These are phyloP conservation scores for Erithacus rubecula DNA, from an alignment of 2,797 vertebrate species.

Conservation along the genomic window DNA sequence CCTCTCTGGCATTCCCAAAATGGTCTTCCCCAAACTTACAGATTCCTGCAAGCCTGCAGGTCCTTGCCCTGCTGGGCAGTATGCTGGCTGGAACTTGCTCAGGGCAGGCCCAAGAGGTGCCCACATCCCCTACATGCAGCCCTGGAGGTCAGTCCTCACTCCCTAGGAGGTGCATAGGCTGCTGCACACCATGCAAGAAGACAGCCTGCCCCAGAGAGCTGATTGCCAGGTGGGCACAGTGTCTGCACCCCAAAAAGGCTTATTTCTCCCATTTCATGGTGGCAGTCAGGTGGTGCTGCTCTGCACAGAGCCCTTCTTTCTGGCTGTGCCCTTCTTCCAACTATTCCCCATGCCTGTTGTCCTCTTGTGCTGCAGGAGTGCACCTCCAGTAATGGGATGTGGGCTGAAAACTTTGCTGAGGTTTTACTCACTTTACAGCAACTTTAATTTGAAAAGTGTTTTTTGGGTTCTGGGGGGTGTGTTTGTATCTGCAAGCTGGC, in stretches of 20 bases:
- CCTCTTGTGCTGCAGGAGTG: not conserved
- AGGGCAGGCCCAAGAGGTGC: not conserved
- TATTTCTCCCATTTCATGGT: fast-evolving
- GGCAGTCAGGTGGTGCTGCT: not conserved
- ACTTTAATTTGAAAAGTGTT: not conserved
- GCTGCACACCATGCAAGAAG: not conserved
- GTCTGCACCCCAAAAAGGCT: not conserved
- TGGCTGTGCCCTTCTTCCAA: not conserved
- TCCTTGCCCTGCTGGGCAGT: not conserved
- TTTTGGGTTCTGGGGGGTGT: not conserved
- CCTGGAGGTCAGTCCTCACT: not conserved
- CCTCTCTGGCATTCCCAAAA: not conserved
- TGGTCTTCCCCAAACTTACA: not conserved
- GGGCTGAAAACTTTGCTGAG: not conserved
- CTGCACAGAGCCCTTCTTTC: not conserved
- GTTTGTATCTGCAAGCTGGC: not conserved
- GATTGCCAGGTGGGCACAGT: not conserved
- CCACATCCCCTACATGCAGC: fast-evolving
- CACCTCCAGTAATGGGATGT: too few relatives aligned
- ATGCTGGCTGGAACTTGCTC: not conserved
- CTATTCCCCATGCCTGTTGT: fast-evolving
- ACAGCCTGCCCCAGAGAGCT: not conserved
- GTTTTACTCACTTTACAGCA: not conserved
- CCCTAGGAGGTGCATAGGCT: fast-evolving
- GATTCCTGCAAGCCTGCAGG: not conserved